Evolutionary conservation across 2,888 invertebrate genomes (phyloP).

Genomic region (Meiosimyza decipiens): DNA sequence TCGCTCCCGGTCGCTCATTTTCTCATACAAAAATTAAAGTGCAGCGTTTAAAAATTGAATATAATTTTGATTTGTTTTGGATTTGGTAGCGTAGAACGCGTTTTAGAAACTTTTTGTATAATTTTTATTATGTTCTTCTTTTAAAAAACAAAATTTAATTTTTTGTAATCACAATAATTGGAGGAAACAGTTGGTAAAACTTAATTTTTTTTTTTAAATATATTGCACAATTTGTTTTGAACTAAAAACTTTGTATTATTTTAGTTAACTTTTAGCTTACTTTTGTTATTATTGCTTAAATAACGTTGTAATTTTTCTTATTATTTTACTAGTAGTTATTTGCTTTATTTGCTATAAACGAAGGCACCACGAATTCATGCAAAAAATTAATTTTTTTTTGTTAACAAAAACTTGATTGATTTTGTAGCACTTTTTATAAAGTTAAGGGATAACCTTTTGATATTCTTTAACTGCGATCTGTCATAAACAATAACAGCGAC

Average conservation of each 20-base stretch:
- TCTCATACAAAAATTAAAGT: slow-evolving; percentile 64
- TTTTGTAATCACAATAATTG: slow-evolving; percentile 4
- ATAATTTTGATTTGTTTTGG: neutral
- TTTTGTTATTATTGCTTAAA: neutral
- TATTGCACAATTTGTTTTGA: too few species aligned
- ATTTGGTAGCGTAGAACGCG: slow-evolving; percentile 12
- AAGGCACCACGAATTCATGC: slow-evolving; percentile 64
- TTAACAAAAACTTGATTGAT: neutral
- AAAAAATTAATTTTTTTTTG: slow-evolving; percentile 49
- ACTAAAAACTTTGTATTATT: too few species aligned
- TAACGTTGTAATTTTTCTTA: slow-evolving; percentile 1
- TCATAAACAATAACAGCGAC: slow-evolving; percentile 31
- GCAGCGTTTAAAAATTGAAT: slow-evolving; percentile 35
- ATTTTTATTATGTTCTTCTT: slow-evolving; percentile 5
- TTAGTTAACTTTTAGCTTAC: neutral
- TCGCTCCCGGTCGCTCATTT: slow-evolving; percentile 90
- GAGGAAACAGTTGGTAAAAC: neutral
- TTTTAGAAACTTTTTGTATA: slow-evolving; percentile 8
- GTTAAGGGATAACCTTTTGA: too few species aligned
- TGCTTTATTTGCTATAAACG: slow-evolving; percentile 57
- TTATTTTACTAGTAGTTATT: slow-evolving; percentile 32
- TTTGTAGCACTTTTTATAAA: neutral
- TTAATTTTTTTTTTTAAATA: too few species aligned
- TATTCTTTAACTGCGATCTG: too few species aligned
- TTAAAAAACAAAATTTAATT: slow-evolving; percentile 11